These are phyloP conservation scores for Hypolimnas misippus DNA, from an alignment of 2,888 invertebrate genomes.

Conservation along the genomic window DNA sequence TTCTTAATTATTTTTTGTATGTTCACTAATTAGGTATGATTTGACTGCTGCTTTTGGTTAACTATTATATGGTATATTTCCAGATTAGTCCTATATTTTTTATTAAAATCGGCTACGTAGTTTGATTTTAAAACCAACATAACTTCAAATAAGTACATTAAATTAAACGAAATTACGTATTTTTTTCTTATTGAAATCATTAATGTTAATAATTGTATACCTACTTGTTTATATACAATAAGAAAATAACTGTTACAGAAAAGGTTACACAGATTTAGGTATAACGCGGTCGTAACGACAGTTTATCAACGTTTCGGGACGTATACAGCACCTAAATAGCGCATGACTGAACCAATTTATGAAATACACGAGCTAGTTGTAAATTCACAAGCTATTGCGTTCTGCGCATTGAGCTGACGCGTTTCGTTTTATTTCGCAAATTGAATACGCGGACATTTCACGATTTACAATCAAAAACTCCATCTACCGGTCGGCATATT, in stretches of 20 bases:
- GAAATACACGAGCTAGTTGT: constrained; percentile 45
- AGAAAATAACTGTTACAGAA: background rate
- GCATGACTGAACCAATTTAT: constrained; percentile 34
- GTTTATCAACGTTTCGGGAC: constrained; percentile 25
- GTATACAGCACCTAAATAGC: constrained; percentile 30
- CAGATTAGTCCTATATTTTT: too few relatives aligned
- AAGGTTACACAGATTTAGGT: background rate
- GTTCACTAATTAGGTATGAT: too few relatives aligned
- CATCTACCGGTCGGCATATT: constrained; percentile 65
- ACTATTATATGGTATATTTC: too few relatives aligned
- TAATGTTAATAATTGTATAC: too few relatives aligned
- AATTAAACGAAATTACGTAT: too few relatives aligned
- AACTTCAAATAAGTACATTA: too few relatives aligned
- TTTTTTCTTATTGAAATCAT: too few relatives aligned
- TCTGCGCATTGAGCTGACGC: constrained; percentile 49
- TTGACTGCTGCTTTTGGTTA: too few relatives aligned
- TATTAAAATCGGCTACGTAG: too few relatives aligned
- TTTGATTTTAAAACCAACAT: too few relatives aligned
- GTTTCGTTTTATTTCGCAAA: constrained; percentile 66
- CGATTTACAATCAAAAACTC: constrained; percentile 60
- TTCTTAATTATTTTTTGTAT: too few relatives aligned
- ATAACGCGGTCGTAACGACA: background rate
- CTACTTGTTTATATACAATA: too few relatives aligned
- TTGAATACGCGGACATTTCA: constrained; percentile 64
- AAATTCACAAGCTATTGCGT: constrained; percentile 48